Evolutionary conservation across 2,797 vertebrate species (phyloP), one percentile per base, ranked within the genome.

Genomic region (Anguilla pacifica): DNA sequence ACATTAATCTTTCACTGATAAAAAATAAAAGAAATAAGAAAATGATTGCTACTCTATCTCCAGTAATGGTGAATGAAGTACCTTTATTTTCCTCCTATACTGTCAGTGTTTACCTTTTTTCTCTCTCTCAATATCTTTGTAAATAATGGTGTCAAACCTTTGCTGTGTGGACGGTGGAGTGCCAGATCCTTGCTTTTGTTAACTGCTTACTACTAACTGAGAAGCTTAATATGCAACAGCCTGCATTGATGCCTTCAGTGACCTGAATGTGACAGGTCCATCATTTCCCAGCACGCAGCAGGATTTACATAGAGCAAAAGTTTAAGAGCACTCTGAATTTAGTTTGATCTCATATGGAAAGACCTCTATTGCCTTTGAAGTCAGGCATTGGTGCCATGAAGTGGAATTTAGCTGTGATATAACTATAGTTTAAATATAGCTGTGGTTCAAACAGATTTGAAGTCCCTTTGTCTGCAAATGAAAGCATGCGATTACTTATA

Each of bases 341-440:
- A 19, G 19, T 19, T 79, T 79, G 74, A 79, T 46, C 35, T 79
- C 17, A 46, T 46, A 46, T 79, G 74, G 74, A 79, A 19, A 43
- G 74, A 22, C 35, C 19, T 19, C 74, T 39, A 46, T 6, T 43
- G 35, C 15, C 35, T 79, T 79, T 46, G 35, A 79, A 79, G 74
- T 79, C 39, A 79, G 39, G 15, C 74, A 79, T 19, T 79, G 31
- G 17, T 74, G 70, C 28, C 22, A 74, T 74, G 70, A 17, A 15
- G 70, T 35, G 31, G 70, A 39, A 74, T 74, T 74, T 39, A 74
- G 70, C 70, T 74, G 70, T 74, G 74, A 46, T 43, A 79, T 46
- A 79, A 39, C 31, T 46, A 9, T 46, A 46, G 74, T 46, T 79
- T 79, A 79, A 79, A 79, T 43, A 79, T 79, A 79, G 74, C 15